phyloP scores from a whole-genome alignment of 2,888 invertebrate genomes.

The Agrochola lota region DNA sequence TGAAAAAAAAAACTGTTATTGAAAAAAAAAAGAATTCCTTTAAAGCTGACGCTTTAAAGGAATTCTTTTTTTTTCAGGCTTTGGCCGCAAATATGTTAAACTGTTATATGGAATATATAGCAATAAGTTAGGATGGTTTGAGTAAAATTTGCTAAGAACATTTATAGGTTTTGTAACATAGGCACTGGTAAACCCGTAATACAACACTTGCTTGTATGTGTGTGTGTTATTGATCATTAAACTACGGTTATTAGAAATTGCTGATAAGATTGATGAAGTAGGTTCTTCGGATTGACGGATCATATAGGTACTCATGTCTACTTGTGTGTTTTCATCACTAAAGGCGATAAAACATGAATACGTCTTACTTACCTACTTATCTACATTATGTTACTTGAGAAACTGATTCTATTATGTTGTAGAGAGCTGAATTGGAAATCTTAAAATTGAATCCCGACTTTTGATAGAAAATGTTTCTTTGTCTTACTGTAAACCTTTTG shows the following conservation, averaged over 20 bases:
- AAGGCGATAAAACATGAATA: background rate
- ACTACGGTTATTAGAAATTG: background rate
- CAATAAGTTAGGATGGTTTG: too few relatives aligned
- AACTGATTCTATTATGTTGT: background rate
- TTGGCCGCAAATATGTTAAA: too few relatives aligned
- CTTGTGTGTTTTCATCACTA: background rate
- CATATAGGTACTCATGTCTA: background rate
- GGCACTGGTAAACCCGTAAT: too few relatives aligned
- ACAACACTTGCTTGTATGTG: too few relatives aligned
- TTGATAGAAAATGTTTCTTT: background rate
- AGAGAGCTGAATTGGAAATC: background rate
- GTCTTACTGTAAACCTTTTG: background rate
- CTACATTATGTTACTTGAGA: background rate
- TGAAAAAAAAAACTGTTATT: too few relatives aligned
- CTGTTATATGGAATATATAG: too few relatives aligned
- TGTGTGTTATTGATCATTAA: background rate
- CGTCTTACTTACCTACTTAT: background rate
- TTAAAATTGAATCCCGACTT: background rate
- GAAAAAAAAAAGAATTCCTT: too few relatives aligned
- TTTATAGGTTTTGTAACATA: too few relatives aligned
- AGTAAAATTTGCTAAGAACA: too few relatives aligned
- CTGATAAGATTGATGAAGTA: conserved; percentile 12
- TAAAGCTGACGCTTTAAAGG: too few relatives aligned
- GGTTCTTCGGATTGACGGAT: background rate
- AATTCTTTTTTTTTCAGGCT: too few relatives aligned